A percentile compares a stretch with the other conserved stretches of the same genome.
Conservation (phyloP, 1,140 invertebrate genomes). For the Drosophila ananassae region DNA sequence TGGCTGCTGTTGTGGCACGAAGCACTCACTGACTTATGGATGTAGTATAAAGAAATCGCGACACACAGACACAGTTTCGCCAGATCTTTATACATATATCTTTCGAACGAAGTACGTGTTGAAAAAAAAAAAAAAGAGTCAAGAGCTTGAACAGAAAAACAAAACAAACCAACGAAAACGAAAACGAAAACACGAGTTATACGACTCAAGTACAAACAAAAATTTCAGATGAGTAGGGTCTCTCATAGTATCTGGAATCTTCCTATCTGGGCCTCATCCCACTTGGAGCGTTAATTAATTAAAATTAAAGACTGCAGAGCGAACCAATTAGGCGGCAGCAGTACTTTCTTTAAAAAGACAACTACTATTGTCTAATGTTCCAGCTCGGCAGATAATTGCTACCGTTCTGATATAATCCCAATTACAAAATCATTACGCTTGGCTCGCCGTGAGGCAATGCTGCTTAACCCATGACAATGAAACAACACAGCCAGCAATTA, state of each 20-base stretch:
- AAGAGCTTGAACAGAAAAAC: constrained; percentile 11
- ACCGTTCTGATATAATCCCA: constrained; percentile 44
- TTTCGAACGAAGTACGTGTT: constrained; percentile 29
- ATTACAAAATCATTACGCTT: constrained; percentile 55
- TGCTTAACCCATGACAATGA: constrained; percentile 69
- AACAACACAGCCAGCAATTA: constrained; percentile 51
- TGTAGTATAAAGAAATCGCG: constrained; percentile 48
- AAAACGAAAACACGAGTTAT: constrained; percentile 45
- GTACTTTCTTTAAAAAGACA: constrained; percentile 21
- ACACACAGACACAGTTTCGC: constrained; percentile 55
- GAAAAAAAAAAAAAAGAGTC: constrained; percentile 7
- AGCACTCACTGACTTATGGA: not conserved
- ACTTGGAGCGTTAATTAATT: constrained; percentile 17
- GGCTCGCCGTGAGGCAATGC: constrained; percentile 53
- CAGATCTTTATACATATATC: not conserved
- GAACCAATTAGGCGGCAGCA: constrained; percentile 24
- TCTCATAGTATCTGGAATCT: constrained; percentile 12
- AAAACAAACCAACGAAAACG: constrained; percentile 41
- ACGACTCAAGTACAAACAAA: constrained; percentile 48
- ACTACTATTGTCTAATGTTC: constrained; percentile 13
- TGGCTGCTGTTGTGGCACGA: constrained; percentile 27
- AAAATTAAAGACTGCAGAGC: constrained; percentile 20
- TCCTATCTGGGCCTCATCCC: not conserved
- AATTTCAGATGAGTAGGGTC: constrained; percentile 22
- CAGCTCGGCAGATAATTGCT: not conserved